Evolutionary conservation across 2,797 vertebrate genomes (phyloP), one percentile per base, ranked within the genome.

Genomic region (Acrossocheilus wenchowensis): DNA sequence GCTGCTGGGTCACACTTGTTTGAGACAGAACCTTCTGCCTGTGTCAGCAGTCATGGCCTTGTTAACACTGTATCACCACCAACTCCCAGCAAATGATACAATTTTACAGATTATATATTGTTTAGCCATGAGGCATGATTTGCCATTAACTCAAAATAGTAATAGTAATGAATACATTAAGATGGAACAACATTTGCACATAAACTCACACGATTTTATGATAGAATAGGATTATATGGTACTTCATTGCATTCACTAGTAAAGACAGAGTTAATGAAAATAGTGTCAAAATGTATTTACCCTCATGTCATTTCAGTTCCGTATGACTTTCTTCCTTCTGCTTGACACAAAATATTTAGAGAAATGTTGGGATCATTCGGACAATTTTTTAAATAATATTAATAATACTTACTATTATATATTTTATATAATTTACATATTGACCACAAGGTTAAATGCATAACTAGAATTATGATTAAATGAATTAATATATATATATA

Each of bases 1-100:
- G 48, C 41, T 82, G 34, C 68, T 23, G 81, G 36, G 26, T 73
- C 81, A 60, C 36, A 8, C 23, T 45, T 60, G 81, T 57, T 60
- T 73, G 6, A 17, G 10, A 23, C 34, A 41, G 64, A 82, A 69
- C 21, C 9, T 54, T 54, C 23, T 54, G 34, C 34, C 50, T 60
- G 62, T 36, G 79, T 81, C 48, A 82, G 50, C 50, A 60, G 81
- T 73, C 11, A 26, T 17, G 57, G 39, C 21, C 17, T 10, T n/a
- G 39, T 82, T 72, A 57, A 72, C 68, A 43, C 17, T 21, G 4
- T 23, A 41, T 82, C 23, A 39, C 14, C 43, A 19, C 7, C 48
- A 71, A 4, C 21, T 71, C 10, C 2, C 2, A 19, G 17, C n/a
- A 36, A 60, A 60, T 60, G 6, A 78, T 41, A 12, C 1, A 62